Base-by-base conservation (phyloP, 2,113 vertebrate genomes). In the Mirza zaza region DNA sequence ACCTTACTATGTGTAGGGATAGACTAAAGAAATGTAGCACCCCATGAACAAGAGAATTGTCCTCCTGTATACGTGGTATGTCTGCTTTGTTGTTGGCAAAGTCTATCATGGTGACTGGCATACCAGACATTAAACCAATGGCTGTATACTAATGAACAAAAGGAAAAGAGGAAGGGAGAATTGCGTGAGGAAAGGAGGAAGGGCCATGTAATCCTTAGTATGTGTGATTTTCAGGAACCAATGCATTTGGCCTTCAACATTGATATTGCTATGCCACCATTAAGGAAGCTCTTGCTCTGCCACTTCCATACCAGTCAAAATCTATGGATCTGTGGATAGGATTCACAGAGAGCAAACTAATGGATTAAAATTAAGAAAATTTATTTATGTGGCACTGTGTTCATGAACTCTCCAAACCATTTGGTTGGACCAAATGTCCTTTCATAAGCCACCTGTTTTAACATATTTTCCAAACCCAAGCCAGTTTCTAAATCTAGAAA, bases 11-110 rank as follows among this genome's bases (percentile, higher is more conserved):
- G 2, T 63, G 6, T 10, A 87, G 18, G 12, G 9, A 13, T 17
- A 25, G 14, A 73, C 63, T n/a, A 63, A 80, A 45, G 61, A 87
- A 81, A 65, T 45, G 55, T 5, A 21, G 6, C 21, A 52, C 27
- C 9, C 29, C 55, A 14, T 71, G 55, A 79, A 63, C 10, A 59
- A 70, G 63, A 14, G 20, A 34, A 32, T 36, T 48, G 13, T 80
- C 25, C 9, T 68, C 9, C 48, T 48, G 0, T 57, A 12, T 36
- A 36, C 5, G 68, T 0, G 0, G 8, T 32, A 1, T 55, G 6
- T 90, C 34, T 68, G 59, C 23, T 59, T 84, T 79, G 7, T 63
- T 52, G 36, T 71, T 73, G 27, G 25, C 42, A 63, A 59, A 86
- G 17, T 50, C n/a, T 36, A 0, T 39, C 42, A 34, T 34, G 25